These are phyloP conservation scores for Apostichopus leukothele DNA, from an alignment of 53 echinoderm and acorn worm species.

Conservation along the genomic window DNA sequence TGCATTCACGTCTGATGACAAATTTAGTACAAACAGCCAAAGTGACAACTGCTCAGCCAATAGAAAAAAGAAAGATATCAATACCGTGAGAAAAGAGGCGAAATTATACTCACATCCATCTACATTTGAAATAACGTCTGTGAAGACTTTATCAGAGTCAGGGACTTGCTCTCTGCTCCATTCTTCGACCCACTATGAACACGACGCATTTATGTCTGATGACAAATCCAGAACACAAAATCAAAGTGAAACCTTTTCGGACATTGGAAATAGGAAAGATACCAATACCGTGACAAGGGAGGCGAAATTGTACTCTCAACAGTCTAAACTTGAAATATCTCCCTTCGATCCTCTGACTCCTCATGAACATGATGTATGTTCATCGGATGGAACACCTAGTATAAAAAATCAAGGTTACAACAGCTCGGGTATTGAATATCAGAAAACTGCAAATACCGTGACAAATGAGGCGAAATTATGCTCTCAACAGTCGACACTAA, in stretches of 20 bases:
- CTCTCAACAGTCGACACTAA: background rate
- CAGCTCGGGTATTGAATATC: background rate
- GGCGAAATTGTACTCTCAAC: too few species aligned
- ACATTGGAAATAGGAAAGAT: too few species aligned
- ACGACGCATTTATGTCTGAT: too few species aligned
- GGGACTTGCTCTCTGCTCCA: background rate
- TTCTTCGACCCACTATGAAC: background rate
- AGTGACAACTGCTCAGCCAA: background rate
- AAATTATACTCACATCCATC: background rate
- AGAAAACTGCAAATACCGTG: background rate
- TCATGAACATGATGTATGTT: too few species aligned
- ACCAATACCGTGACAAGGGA: too few species aligned
- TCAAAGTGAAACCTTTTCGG: too few species aligned
- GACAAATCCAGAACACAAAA: too few species aligned
- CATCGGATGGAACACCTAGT: too few species aligned
- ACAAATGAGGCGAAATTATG: background rate
- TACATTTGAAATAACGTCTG: background rate
- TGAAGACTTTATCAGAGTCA: background rate
- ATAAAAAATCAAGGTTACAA: background rate
- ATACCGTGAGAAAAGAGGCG: background rate
- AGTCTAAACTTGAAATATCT: too few species aligned
- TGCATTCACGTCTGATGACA: too few species aligned
- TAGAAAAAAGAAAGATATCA: background rate
- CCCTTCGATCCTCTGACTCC: too few species aligned
- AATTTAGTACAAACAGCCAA: background rate